Conservation (phyloP, 2,113 vertebrate species). For the Sciurus niger region DNA sequence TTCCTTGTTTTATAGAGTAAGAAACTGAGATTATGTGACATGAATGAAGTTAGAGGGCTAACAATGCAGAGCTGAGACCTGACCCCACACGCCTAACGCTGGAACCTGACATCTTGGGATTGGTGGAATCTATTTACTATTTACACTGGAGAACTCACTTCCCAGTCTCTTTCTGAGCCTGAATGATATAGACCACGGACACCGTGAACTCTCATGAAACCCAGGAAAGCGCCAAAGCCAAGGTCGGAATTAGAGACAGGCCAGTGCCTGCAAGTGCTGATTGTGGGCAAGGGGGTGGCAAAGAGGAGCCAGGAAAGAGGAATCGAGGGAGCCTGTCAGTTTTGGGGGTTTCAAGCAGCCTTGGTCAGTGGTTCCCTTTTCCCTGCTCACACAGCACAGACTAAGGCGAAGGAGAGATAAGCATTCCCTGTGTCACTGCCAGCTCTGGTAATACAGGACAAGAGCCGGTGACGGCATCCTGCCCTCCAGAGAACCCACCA, state of each 20-base stretch:
- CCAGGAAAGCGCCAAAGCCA: neutral
- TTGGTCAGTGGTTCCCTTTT: neutral
- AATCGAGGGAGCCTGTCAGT: too few species aligned
- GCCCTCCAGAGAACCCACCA: too few species aligned
- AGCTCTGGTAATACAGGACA: too few species aligned
- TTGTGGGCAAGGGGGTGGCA: neutral
- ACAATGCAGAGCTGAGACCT: too few species aligned
- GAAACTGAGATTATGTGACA: neutral
- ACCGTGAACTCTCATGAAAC: neutral
- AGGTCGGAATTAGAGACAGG: neutral
- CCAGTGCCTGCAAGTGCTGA: neutral
- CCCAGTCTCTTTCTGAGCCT: neutral
- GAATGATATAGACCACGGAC: neutral
- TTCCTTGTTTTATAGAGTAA: neutral
- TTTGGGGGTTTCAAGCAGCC: neutral
- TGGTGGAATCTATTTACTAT: too few species aligned
- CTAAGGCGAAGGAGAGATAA: neutral
- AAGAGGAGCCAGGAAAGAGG: neutral
- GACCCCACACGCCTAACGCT: neutral
- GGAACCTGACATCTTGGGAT: neutral
- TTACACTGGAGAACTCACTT: neutral
- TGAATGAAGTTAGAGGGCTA: neutral
- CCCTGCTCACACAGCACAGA: neutral
- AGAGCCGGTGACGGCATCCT: neutral
- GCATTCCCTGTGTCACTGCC: neutral